These are phyloP conservation scores for Chymomyza amoena DNA, from an alignment of 2,888 invertebrate genomes.

Conservation along the genomic window DNA sequence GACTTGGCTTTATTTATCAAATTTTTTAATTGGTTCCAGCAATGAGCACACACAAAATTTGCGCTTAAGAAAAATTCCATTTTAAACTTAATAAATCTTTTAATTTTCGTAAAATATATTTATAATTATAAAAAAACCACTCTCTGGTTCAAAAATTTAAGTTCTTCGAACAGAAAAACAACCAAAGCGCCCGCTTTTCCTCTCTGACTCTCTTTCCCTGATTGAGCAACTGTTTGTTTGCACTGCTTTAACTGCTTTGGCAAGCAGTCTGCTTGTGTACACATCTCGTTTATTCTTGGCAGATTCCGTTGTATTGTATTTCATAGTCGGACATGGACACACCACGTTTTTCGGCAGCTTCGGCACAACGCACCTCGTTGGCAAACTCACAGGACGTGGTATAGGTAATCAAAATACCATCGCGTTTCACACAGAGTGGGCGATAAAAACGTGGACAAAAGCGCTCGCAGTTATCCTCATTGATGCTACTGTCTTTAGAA, in stretches of 20 bases:
- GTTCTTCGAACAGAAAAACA: neutral
- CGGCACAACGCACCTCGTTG: constrained; percentile 52
- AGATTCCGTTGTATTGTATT: constrained; percentile 34
- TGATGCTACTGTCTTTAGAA: constrained; percentile 12
- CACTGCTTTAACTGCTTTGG: neutral
- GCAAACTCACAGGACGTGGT: constrained; percentile 56
- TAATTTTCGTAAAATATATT: neutral
- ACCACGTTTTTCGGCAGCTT: constrained; percentile 28
- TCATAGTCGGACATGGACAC: constrained; percentile 32
- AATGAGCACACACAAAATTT: too few relatives aligned
- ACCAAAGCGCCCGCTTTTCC: neutral
- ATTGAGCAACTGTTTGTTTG: neutral
- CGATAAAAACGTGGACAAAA: constrained; percentile 64
- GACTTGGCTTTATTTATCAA: too few relatives aligned
- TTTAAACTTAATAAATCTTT: neutral
- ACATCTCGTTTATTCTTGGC: neutral
- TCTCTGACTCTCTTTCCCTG: neutral
- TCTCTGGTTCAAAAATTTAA: neutral
- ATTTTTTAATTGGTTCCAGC: too few relatives aligned
- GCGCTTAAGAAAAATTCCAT: too few relatives aligned
- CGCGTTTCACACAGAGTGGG: constrained; percentile 46
- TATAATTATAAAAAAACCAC: neutral
- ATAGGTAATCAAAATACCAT: constrained; percentile 37
- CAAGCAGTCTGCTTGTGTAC: too few relatives aligned
- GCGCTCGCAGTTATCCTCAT: constrained; percentile 43